These are phyloP conservation scores for Cheilosia urbana DNA, from an alignment of 2,888 invertebrate genomes.

Conservation along the genomic window DNA sequence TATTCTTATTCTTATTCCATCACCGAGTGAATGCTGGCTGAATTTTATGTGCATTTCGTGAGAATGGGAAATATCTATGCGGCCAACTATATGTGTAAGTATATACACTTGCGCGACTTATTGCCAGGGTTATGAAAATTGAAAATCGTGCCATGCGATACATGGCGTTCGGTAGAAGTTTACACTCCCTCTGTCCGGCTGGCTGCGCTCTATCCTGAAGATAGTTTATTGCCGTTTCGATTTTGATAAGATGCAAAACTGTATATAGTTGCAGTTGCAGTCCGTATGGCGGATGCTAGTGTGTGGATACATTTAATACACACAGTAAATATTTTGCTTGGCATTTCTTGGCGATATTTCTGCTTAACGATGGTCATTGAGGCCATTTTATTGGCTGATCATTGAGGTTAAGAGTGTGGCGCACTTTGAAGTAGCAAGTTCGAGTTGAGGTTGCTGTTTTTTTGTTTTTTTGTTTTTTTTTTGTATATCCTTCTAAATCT, in stretches of 20 bases:
- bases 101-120: conserved; percentile 16
- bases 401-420: conserved; percentile 70
- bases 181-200: conserved; percentile 11
- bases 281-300: conserved; percentile 23
- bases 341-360: conserved; percentile 69
- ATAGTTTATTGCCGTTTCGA: conserved; percentile 75
- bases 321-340: conserved; percentile 46
- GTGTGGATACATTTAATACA: conserved; percentile 23
- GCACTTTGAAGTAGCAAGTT: conserved; percentile 54
- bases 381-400: conserved; percentile 66
- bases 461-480: not conserved
- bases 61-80: conserved; percentile 58
- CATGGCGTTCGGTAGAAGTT: conserved; percentile 45
- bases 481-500: conserved; percentile 9
- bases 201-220: conserved; percentile 33
- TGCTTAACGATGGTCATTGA: conserved; percentile 73
- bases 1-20: conserved; percentile 8
- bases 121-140: conserved; percentile 71
- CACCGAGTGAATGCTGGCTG: not conserved
- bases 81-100: not conserved
- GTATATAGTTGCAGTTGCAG: conserved; percentile 40
- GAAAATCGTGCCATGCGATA: conserved; percentile 73
- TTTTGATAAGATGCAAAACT: conserved; percentile 73
- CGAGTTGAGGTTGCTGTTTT: conserved; percentile 28
- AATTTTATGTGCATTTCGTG: conserved; percentile 70